These are phyloP conservation scores for Rousettus madagascariensis DNA, from an alignment of 2,797 vertebrate species.

Conservation along the genomic window DNA sequence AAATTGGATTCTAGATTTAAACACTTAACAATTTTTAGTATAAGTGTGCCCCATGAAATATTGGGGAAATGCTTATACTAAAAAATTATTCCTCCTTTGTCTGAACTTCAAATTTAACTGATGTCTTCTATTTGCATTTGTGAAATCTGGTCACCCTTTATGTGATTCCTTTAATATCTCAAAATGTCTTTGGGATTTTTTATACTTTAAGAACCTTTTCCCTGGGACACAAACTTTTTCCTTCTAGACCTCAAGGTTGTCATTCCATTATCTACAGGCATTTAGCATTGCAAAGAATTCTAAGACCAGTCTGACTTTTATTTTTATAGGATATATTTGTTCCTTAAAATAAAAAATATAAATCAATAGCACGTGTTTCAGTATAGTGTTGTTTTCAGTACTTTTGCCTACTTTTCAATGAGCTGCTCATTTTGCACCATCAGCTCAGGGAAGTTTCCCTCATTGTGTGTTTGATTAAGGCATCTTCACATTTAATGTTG, in stretches of 20 bases:
- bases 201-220: background rate
- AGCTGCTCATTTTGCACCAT: background rate
- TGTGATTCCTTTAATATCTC: background rate
- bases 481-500: conserved; percentile 6
- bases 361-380: background rate
- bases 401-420: background rate
- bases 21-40: background rate
- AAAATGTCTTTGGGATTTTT: background rate
- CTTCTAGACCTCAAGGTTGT: background rate
- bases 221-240: background rate
- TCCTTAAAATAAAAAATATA: conserved; percentile 2
- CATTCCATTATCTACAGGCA: background rate
- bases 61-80: background rate
- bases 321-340: background rate
- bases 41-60: background rate
- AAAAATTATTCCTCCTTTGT: background rate
- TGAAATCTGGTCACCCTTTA: background rate
- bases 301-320: background rate
- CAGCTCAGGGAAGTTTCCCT: background rate
- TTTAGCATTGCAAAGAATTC: background rate
- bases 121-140: background rate
- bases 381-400: background rate
- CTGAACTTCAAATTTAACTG: background rate
- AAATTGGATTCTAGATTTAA: background rate
- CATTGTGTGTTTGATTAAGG: background rate